Evolutionary conservation across 2,113 vertebrate species (phyloP).

Genomic region (Oncorhynchus keta): DNA sequence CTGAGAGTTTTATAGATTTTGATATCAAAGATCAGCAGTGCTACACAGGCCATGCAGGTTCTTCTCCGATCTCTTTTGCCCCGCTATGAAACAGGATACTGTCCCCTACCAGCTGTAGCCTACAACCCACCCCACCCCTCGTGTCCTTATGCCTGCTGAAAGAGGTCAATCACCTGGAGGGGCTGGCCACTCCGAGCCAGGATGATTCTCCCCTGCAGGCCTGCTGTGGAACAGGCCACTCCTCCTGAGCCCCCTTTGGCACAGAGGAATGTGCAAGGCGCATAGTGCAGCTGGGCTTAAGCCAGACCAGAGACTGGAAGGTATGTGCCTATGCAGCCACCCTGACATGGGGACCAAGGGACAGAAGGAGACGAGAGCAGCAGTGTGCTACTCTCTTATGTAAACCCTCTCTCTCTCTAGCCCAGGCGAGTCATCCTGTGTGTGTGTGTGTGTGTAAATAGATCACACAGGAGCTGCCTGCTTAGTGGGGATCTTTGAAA

Average conservation of each 20-base stretch:
- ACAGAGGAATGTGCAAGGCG: constrained; percentile 11
- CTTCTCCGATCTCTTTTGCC: neutral
- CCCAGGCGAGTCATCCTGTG: neutral
- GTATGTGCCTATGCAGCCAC: neutral
- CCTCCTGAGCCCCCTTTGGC: neutral
- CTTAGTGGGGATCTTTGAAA: neutral
- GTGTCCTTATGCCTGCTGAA: neutral
- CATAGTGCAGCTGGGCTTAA: constrained; percentile 18
- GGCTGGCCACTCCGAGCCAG: neutral
- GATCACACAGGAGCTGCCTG: neutral
- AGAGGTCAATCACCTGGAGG: neutral
- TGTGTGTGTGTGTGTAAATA: neutral
- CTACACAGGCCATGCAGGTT: neutral
- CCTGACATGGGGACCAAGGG: neutral
- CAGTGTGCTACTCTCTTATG: neutral
- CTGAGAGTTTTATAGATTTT: too few relatives aligned
- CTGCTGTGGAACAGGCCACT: constrained; percentile 4
- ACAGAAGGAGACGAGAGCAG: neutral
- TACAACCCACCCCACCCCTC: neutral
- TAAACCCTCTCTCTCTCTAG: neutral
- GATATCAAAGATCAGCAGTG: neutral
- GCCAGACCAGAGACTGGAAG: neutral
- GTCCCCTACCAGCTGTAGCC: neutral
- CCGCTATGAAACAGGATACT: neutral
- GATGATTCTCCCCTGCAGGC: neutral